Evolutionary conservation across 2,888 invertebrate genomes (phyloP).

Genomic region (Strigamia crassipes): DNA sequence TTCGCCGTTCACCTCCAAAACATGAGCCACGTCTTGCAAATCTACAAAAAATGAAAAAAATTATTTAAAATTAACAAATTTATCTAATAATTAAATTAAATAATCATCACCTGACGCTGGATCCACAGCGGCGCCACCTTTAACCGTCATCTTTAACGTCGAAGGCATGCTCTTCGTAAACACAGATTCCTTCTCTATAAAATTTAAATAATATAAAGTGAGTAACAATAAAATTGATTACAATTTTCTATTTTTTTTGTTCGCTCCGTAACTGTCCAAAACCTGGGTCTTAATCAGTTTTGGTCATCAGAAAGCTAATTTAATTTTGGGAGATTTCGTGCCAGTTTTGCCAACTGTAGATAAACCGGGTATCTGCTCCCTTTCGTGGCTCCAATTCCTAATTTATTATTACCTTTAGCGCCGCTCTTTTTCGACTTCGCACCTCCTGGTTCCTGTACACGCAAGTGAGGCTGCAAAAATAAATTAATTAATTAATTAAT

Average conservation of each 20-base stretch:
- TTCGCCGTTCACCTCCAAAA: constrained; percentile 63
- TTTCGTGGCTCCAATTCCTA: not conserved
- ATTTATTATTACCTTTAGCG: not conserved
- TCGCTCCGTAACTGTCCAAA: constrained; percentile 43
- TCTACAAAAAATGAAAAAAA: not conserved
- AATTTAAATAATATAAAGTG: not conserved
- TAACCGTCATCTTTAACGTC: constrained; percentile 72
- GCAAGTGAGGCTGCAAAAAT: not conserved
- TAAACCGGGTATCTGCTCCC: constrained; percentile 19
- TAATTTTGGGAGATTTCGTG: not conserved
- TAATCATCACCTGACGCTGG: constrained; percentile 72
- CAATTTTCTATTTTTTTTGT: not conserved
- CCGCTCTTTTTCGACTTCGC: not conserved
- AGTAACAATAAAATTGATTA: not conserved
- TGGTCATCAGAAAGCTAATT: constrained; percentile 34
- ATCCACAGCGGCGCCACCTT: constrained; percentile 89
- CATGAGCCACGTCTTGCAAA: constrained; percentile 71
- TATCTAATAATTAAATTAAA: not conserved
- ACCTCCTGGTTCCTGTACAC: not conserved
- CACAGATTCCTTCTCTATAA: constrained; percentile 38
- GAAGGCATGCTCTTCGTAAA: constrained; percentile 57
- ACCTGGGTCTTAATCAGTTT: not conserved
- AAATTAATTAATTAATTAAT: too few species aligned
- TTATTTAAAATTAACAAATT: too few species aligned
- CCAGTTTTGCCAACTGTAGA: not conserved